A percentile compares a stretch with the other conserved stretches of the same genome.
phyloP scores from a whole-genome alignment of 2,888 invertebrate genomes.

The Coleophora deauratella region DNA sequence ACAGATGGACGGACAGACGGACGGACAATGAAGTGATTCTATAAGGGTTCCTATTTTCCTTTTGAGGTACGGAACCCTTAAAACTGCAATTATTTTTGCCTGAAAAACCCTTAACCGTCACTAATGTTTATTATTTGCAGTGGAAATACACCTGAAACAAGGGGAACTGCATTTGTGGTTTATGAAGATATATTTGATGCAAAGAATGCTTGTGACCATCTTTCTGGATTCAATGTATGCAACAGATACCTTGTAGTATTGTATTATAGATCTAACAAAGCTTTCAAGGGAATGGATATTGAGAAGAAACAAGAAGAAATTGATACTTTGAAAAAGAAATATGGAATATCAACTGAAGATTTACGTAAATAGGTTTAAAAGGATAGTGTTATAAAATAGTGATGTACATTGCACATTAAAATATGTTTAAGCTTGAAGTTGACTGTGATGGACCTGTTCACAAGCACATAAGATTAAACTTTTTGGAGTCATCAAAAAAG shows the following conservation, averaged over 20 bases:
- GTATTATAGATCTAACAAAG: constrained; percentile 97
- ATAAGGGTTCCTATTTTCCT: too few relatives aligned
- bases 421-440: too few relatives aligned
- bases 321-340: constrained; percentile 95
- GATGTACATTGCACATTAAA: too few relatives aligned
- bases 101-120: too few relatives aligned
- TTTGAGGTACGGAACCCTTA: too few relatives aligned
- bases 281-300: constrained; percentile 95
- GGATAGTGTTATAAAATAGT: too few relatives aligned
- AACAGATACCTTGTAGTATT: constrained; percentile 99
- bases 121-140: constrained; percentile 71
- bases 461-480: too few relatives aligned
- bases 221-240: constrained; percentile 99
- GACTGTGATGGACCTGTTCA: too few relatives aligned
- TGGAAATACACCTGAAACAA: constrained; percentile 97
- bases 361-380: constrained; percentile 44
- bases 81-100: too few relatives aligned
- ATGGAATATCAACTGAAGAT: constrained; percentile 81
- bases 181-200: constrained; percentile 99
- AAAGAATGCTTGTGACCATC: constrained; percentile 99
- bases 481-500: too few relatives aligned
- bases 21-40: too few relatives aligned
- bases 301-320: constrained; percentile 97
- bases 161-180: constrained; percentile 99
- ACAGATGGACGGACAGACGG: too few relatives aligned